phyloP scores from a whole-genome alignment of 2,113 vertebrate species.

The Phyllostomus hastatus region DNA sequence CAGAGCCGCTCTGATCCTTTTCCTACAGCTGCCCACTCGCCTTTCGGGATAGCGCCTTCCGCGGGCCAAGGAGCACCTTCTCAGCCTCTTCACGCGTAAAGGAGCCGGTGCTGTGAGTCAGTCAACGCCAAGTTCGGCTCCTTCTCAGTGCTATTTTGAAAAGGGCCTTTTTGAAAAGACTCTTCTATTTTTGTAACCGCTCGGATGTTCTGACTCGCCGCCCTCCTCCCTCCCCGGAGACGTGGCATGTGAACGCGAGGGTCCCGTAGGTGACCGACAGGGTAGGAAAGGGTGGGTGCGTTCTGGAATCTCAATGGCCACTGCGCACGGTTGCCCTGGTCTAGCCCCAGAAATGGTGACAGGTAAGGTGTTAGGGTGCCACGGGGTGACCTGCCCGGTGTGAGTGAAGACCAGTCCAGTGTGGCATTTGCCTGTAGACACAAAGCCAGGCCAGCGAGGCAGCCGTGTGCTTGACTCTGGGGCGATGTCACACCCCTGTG shows the following conservation, averaged over 20 bases:
- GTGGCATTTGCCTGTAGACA: neutral
- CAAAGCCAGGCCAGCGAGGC: neutral
- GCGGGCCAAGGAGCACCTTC: neutral
- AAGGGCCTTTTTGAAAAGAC: neutral
- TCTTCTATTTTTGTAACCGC: neutral
- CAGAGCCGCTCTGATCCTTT: neutral
- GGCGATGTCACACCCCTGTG: neutral
- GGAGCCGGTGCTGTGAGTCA: neutral
- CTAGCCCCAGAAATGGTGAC: neutral
- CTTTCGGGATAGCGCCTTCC: neutral
- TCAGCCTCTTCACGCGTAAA: neutral
- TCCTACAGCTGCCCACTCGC: neutral
- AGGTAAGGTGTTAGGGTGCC: neutral
- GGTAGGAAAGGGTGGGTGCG: neutral
- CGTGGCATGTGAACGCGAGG: neutral
- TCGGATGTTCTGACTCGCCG: neutral
- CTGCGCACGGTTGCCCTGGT: neutral
- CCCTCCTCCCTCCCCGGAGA: neutral
- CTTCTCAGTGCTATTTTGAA: neutral
- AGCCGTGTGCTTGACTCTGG: neutral
- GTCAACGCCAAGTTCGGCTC: neutral
- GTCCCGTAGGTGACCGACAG: neutral
- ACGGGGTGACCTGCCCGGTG: neutral
- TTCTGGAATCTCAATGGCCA: neutral
- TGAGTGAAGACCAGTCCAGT: neutral